phyloP scores from a whole-genome alignment of 2,113 vertebrate species.

The Cynocephalus volans region DNA sequence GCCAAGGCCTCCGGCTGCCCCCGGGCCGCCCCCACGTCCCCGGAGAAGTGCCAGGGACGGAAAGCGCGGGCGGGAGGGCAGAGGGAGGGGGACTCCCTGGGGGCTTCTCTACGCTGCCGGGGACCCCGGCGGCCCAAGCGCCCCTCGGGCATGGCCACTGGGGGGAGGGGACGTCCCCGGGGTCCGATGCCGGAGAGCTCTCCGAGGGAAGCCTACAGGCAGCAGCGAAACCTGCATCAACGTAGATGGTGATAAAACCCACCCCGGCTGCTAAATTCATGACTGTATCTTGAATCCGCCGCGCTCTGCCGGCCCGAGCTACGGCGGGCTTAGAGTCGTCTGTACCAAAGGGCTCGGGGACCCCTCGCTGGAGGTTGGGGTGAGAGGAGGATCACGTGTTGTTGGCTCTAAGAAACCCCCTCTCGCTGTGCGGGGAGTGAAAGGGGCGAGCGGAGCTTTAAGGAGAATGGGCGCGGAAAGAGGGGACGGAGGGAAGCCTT shows the following conservation, averaged over 20 bases:
- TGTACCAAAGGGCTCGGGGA: not conserved
- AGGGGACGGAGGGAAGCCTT: constrained; percentile 6
- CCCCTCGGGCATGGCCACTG: not conserved
- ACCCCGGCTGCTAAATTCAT: constrained; percentile 77
- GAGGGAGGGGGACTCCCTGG: not conserved
- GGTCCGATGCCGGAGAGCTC: not conserved
- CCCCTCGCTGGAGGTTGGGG: not conserved
- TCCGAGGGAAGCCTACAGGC: constrained; percentile 54
- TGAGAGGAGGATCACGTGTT: not conserved
- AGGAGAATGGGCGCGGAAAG: not conserved
- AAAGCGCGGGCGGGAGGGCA: not conserved
- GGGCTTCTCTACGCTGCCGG: not conserved
- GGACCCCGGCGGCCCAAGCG: not conserved
- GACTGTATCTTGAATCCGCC: not conserved
- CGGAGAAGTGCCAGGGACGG: constrained; percentile 67
- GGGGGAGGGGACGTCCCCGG: not conserved
- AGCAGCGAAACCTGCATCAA: constrained; percentile 33
- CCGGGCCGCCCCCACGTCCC: constrained; percentile 58
- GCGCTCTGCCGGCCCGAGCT: not conserved
- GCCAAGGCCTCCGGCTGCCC: constrained; percentile 78
- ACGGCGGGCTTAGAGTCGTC: not conserved
- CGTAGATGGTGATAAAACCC: constrained; percentile 65
- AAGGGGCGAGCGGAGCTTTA: not conserved
- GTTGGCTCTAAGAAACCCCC: not conserved
- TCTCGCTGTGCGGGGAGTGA: not conserved